Conservation (phyloP, 2,888 invertebrate species). For the Drosophila pseudotakahashii region DNA sequence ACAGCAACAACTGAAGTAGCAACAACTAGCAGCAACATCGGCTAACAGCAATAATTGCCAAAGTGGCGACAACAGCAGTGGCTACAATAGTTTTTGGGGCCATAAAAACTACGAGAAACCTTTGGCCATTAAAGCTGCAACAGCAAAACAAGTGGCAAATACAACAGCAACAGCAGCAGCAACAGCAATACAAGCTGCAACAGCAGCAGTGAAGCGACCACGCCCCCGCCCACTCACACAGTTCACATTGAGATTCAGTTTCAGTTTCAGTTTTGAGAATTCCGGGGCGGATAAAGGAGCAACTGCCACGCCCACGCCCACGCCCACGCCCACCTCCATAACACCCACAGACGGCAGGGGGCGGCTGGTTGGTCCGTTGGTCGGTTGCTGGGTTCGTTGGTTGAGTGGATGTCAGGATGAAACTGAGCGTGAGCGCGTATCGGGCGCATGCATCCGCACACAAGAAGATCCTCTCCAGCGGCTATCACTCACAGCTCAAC, state of each 20-base stretch:
- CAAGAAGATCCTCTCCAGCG: slow-evolving; percentile 93
- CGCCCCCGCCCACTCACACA: slow-evolving; percentile 1
- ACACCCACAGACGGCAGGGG: neutral
- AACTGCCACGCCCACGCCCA: slow-evolving; percentile 7
- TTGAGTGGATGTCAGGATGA: slow-evolving; percentile 86
- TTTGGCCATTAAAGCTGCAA: slow-evolving; percentile 1
- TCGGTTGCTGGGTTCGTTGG: too few species aligned
- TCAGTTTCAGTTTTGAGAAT: neutral
- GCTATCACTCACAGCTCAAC: slow-evolving; percentile 90
- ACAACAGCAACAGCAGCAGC: slow-evolving; percentile 1
- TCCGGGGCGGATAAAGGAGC: slow-evolving; percentile 1
- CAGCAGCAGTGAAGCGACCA: slow-evolving; percentile 14
- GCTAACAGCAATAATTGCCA: neutral
- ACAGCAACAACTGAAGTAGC: neutral
- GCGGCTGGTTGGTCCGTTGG: too few species aligned
- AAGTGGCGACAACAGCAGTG: neutral
- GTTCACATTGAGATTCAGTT: neutral
- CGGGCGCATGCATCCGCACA: slow-evolving; percentile 95
- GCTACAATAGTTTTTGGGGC: too few species aligned
- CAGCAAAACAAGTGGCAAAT: slow-evolving; percentile 1
- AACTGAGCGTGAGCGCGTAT: slow-evolving; percentile 94
- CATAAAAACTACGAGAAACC: neutral
- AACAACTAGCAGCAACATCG: neutral
- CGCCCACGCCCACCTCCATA: slow-evolving; percentile 11
- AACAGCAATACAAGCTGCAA: slow-evolving; percentile 28